Conservation (phyloP, 2,888 invertebrate genomes). For the Xylocampa areola region DNA sequence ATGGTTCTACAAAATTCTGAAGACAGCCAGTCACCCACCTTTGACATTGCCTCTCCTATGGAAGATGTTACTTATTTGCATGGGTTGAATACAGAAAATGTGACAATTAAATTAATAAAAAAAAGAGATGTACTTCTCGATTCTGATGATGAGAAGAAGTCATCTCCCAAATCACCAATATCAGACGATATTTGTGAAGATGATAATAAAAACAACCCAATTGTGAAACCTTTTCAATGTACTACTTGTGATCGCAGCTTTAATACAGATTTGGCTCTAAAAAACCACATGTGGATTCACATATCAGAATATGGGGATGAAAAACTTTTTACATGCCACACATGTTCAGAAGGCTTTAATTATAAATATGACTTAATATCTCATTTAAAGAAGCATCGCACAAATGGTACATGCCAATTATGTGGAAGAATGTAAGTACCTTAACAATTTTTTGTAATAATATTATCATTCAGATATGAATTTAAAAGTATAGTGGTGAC, state of each 20-base stretch:
- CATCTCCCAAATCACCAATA: background rate
- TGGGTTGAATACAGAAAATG: conserved; percentile 72
- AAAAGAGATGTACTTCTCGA: conserved; percentile 46
- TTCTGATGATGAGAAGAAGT: conserved; percentile 50
- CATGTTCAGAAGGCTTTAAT: conserved; percentile 91
- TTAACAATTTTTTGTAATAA: background rate
- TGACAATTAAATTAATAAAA: conserved; percentile 80
- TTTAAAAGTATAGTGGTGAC: no score
- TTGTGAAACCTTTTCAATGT: conserved; percentile 88
- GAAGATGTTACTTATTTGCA: conserved; percentile 71
- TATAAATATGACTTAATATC: conserved; percentile 91
- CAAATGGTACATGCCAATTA: conserved; percentile 91
- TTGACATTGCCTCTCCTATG: conserved; percentile 49
- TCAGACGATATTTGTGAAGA: conserved; percentile 25
- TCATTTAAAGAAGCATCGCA: conserved; percentile 91
- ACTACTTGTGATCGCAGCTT: conserved; percentile 88
- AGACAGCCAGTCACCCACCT: conserved; percentile 65
- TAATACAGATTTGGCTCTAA: conserved; percentile 89
- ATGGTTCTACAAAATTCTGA: conserved; percentile 91
- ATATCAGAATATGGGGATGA: conserved; percentile 66
- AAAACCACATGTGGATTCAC: conserved; percentile 91
- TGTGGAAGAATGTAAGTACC: conserved; percentile 92
- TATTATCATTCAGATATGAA: background rate
- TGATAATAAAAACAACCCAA: conserved; percentile 34
- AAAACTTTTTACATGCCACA: conserved; percentile 84